Percentiles rank a stretch among this genome's conserved stretches.
phyloP scores from a whole-genome alignment of 2,113 vertebrate genomes.

The Circaetus cinerascens region DNA sequence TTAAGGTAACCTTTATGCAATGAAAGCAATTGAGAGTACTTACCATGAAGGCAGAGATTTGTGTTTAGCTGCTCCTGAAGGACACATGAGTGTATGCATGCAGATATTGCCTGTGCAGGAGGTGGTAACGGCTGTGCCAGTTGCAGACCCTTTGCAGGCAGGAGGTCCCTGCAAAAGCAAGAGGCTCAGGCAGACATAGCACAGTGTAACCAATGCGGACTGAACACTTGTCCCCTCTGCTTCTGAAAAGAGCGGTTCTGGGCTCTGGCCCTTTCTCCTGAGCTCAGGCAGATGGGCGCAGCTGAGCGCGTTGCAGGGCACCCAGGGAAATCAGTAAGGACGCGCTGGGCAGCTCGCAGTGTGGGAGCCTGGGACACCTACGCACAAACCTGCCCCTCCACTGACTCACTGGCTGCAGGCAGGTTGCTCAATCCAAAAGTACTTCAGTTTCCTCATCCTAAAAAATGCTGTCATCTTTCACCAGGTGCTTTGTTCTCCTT shows the following conservation, averaged over 20 bases:
- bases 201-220: rapidly evolving
- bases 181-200: not conserved
- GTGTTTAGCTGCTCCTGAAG: not conserved
- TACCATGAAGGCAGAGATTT: rapidly evolving
- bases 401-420: not conserved
- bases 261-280: not conserved
- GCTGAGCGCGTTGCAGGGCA: not conserved
- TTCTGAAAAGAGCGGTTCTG: rapidly evolving
- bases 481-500: constrained; percentile 14
- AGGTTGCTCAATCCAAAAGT: constrained; percentile 1
- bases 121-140: not conserved
- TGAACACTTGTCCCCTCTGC: rapidly evolving
- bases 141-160: rapidly evolving
- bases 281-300: rapidly evolving
- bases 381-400: not conserved
- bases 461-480: not conserved
- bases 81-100: rapidly evolving
- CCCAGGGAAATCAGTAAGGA: rapidly evolving
- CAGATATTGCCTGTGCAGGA: rapidly evolving
- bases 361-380: not conserved
- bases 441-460: not conserved
- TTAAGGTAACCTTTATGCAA: constrained; percentile 76
- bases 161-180: not conserved
- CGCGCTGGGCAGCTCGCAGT: not conserved
- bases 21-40: rapidly evolving